Evolutionary conservation across 1,140 invertebrate species (phyloP), one percentile per base, ranked within the genome.

Genomic region (Drosophila albomicans): DNA sequence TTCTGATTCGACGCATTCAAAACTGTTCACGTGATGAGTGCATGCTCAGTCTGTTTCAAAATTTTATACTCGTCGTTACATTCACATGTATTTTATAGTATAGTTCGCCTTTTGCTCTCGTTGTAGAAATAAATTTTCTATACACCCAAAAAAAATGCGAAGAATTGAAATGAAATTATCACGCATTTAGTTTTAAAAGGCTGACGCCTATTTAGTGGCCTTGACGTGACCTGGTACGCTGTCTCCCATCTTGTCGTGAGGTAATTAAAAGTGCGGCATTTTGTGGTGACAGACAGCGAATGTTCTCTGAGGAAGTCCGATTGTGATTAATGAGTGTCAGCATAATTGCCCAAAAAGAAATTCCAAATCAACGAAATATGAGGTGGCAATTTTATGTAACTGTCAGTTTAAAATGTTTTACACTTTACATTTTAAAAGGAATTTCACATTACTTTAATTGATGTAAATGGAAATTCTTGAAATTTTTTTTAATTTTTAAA

Each of bases 221-320:
- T 88, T 88, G 84, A 62, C 80, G 73, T 88, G 76, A 80, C 76
- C 82, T 72, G 66, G 73, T 52, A 49, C 67, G 49, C n/a, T 67
- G 63, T 52, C 68, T 71, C 28, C 35, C 75, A 87, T 82, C 79
- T 81, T 76, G 78, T 68, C 69, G 43, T 43, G 62, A 46, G 62
- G 32, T 82, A 82, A 82, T 87, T 82, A 82, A 71, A 68, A 45
- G 65, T 48, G 62, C 69, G 75, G 69, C 71, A 74, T 68, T 68
- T 65, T 46, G 76, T 51, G 64, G 63, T 63, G 59, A 62, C 62
- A 48, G 13, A 58, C 43, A 15, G 3, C 20, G n/a, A 58, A 35
- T n/a, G n/a, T 25, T 25, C 30, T 38, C 15, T 11, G 16, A 45
- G 30, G 48, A 48, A 66, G 38, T 64, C 13, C 35, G 13, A 66